Percentiles rank a stretch among this genome's conserved stretches.
phyloP scores from a whole-genome alignment of 2,797 vertebrate species.

The Lerista edwardsae region DNA sequence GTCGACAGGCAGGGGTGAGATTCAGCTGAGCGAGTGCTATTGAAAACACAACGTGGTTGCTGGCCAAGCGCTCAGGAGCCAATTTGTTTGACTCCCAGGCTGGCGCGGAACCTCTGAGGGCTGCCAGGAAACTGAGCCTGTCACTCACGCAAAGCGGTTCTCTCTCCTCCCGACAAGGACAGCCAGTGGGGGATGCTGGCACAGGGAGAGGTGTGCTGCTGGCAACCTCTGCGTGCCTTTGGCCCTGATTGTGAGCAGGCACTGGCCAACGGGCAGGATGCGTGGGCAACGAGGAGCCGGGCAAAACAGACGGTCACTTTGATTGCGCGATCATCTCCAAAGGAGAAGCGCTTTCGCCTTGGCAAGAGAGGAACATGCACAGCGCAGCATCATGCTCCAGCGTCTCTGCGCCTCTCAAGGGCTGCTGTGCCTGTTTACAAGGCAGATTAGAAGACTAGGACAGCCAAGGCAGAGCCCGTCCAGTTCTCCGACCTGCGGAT shows the following conservation, averaged over 20 bases:
- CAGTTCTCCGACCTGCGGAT: no score
- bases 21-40: background rate
- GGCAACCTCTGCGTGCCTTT: background rate
- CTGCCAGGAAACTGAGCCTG: background rate
- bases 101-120: background rate
- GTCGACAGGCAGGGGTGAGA: background rate
- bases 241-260: fast-evolving
- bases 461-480: background rate
- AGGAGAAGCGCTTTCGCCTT: constrained; percentile 1
- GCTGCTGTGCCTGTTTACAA: background rate
- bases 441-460: background rate
- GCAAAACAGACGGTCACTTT: background rate
- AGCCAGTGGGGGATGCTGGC: fast-evolving
- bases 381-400: background rate
- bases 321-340: background rate
- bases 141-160: background rate
- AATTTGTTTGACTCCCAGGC: background rate
- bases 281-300: background rate
- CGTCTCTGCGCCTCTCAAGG: background rate
- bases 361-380: background rate
- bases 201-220: background rate
- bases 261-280: background rate
- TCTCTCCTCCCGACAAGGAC: background rate
- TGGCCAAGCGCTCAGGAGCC: background rate
- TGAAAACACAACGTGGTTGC: background rate